Conservation (phyloP, 2,888 invertebrate genomes). For the Brenthis ino region DNA sequence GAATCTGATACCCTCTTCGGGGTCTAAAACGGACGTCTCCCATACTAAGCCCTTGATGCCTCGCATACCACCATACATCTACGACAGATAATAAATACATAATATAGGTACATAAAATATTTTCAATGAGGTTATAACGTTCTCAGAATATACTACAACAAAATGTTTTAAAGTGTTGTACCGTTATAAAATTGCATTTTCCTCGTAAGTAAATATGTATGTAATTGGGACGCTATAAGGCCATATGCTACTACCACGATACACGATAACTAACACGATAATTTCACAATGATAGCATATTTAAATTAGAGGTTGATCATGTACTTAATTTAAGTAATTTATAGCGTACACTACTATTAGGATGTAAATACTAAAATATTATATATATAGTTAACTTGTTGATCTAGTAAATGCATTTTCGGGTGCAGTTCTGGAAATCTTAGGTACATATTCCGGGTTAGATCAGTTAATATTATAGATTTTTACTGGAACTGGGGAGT, state of each 20-base stretch:
- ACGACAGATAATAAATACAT: constrained; percentile 30
- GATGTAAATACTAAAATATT: neutral
- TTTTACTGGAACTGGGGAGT: no score
- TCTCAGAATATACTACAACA: neutral
- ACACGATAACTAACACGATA: constrained; percentile 17
- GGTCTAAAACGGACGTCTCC: constrained; percentile 96
- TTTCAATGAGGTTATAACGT: neutral
- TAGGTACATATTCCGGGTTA: no score
- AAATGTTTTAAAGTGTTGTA: constrained; percentile 3
- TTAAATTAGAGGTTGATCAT: constrained; percentile 1
- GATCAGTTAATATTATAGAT: no score
- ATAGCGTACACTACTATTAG: neutral
- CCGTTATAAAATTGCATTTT: constrained; percentile 35
- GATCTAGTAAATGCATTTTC: no score
- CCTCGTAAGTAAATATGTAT: constrained; percentile 35
- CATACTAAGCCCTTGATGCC: constrained; percentile 97
- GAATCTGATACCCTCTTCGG: constrained; percentile 97
- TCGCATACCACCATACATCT: constrained; percentile 98
- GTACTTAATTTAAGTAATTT: constrained; percentile 8
- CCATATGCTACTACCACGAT: no score
- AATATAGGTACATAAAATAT: constrained; percentile 3
- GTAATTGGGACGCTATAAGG: constrained; percentile 33
- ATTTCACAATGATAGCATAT: constrained; percentile 17
- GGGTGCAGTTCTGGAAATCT: no score
- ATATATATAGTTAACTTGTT: no score